Percentiles rank a stretch among this genome's conserved stretches.
phyloP scores from a whole-genome alignment of 2,888 invertebrate genomes.

The Lasioglossum vierecki region DNA sequence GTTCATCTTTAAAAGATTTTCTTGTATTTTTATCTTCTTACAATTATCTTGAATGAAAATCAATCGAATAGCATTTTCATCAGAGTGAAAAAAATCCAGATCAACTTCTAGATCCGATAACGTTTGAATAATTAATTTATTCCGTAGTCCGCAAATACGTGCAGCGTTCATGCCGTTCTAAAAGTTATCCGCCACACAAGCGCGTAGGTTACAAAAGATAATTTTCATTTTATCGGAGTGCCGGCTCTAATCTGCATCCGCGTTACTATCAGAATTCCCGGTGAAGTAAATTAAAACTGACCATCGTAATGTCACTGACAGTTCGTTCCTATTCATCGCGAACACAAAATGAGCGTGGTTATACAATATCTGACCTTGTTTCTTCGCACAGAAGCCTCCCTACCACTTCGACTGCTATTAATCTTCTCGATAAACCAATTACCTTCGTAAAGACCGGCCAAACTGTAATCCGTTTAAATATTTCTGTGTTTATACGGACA shows the following conservation, averaged over 20 bases:
- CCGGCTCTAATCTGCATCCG: background rate
- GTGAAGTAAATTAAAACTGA: background rate
- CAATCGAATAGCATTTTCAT: background rate
- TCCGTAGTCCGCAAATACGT: background rate
- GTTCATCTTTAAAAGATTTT: background rate
- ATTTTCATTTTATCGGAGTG: background rate
- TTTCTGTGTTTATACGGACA: slow-evolving; percentile 27
- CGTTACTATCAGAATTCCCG: background rate
- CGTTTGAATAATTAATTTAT: background rate
- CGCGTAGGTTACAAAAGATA: background rate
- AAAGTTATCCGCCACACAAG: background rate
- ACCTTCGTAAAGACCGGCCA: slow-evolving; percentile 32
- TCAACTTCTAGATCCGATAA: background rate
- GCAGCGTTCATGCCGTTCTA: background rate
- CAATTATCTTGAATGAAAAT: background rate
- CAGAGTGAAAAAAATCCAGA: background rate
- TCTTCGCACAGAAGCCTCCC: slow-evolving; percentile 19
- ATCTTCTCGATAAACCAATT: slow-evolving; percentile 55
- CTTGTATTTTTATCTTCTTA: background rate
- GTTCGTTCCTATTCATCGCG: background rate
- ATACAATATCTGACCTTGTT: slow-evolving; percentile 46
- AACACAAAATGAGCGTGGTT: slow-evolving; percentile 26
- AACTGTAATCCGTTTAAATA: slow-evolving; percentile 50
- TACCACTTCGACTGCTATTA: slow-evolving; percentile 29
- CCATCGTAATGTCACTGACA: slow-evolving; percentile 21